Conservation (phyloP, 2,113 vertebrate species). For the Lutjanus erythropterus region DNA sequence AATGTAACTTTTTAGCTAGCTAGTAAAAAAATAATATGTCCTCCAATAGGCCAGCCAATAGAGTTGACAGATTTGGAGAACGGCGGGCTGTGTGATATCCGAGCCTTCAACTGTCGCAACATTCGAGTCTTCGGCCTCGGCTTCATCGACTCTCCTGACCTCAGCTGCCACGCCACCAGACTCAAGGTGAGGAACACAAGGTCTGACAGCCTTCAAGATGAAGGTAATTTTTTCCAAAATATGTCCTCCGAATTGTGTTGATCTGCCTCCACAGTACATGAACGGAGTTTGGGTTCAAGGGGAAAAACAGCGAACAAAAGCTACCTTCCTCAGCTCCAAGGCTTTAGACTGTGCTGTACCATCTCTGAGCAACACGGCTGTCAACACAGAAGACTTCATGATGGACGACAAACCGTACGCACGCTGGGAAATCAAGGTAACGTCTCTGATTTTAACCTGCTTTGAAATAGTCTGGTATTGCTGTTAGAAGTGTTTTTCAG, state of each 20-base stretch:
- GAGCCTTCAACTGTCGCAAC: conserved; percentile 69
- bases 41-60: conserved; percentile 74
- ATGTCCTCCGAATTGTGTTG: background rate
- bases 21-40: background rate
- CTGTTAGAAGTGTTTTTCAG: background rate
- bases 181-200: conserved; percentile 81
- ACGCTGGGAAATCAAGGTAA: conserved; percentile 90
- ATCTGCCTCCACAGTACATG: conserved; percentile 70
- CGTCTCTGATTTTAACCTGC: background rate
- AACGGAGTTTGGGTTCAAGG: conserved; percentile 80
- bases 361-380: conserved; percentile 73
- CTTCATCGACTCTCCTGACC: conserved; percentile 75
- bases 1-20: background rate
- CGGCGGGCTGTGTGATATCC: conserved; percentile 78
- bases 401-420: conserved; percentile 82
- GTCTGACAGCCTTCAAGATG: too few relatives aligned
- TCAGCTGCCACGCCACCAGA: conserved; percentile 82
- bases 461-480: background rate
- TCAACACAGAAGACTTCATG: conserved; percentile 79
- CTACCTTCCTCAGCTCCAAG: conserved; percentile 87
- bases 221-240: background rate
- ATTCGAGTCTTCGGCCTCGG: conserved; percentile 72
- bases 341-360: conserved; percentile 86
- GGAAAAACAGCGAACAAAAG: conserved; percentile 83
- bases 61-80: conserved; percentile 84